Evolutionary conservation across 2,888 invertebrate genomes (phyloP), one percentile per base, ranked within the genome.

Genomic region (Diloba caeruleocephala): DNA sequence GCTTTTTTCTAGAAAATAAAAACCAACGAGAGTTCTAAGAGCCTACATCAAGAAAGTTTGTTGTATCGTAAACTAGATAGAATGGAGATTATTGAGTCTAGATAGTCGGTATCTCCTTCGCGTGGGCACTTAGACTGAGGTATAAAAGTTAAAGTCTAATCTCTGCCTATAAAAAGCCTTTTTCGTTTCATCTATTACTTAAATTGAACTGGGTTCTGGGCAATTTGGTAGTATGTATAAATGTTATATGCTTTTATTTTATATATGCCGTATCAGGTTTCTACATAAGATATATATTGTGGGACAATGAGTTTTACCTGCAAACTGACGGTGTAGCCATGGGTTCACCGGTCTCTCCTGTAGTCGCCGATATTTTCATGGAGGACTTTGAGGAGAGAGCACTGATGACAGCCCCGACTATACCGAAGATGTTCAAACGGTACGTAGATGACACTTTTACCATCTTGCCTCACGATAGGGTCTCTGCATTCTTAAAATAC

Each of bases 1-100:
- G 46, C 49, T 61, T 64, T 59, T 63, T 58, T 55, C 48, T 55
- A 49, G 36, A 37, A 38, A 37, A 32, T 52, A 45, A 56, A 58
- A 28, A 36, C 33, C 44, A 50, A 46, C 45, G 43, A 23, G 43
- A 49, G 41, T 48, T 45, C 50, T 50, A 43, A 53, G 38, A 34
- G 52, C 44, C 34, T 45, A 31, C 29, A 46, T 44, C 48, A 41
- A 28, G 37, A 54, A 60, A 65, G 60, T 64, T 45, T 14, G 42
- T 10, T 32, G 34, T 41, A 37, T 51, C 54, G 42, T 69, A 34
- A 64, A 52, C 32, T 25, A 34, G 37, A 23, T 19, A 33, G 34
- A 54, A 42, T 28, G 33, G 21, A 26, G 31, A 43, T 17, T 32
- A 39, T 43, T 43, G 10, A 23, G 28, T 17, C 42, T 29, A 12